Conservation (phyloP, 2,888 invertebrate species). For the Bembecia ichneumoniformis region DNA sequence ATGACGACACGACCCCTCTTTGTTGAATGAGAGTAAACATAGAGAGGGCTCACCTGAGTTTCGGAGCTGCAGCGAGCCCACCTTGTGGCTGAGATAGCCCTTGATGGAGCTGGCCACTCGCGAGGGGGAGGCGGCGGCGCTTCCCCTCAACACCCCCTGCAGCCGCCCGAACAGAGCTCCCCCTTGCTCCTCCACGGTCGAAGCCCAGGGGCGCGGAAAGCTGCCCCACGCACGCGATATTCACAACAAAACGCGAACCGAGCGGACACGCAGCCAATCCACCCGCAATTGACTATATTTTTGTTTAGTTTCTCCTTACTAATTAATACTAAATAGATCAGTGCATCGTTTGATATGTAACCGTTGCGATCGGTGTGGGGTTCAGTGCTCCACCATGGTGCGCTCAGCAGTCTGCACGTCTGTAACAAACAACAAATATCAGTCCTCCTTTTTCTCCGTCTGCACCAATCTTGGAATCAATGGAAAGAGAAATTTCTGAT, state of each 20-base stretch:
- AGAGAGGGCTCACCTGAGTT: conserved; percentile 76
- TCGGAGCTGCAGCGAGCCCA: conserved; percentile 77
- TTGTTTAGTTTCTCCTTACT: too few relatives aligned
- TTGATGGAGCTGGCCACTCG: conserved; percentile 81
- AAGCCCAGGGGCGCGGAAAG: conserved; percentile 29
- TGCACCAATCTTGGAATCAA: too few relatives aligned
- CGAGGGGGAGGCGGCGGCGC: conserved; percentile 78
- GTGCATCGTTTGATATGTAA: conserved; percentile 68
- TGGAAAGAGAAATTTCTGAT: too few relatives aligned
- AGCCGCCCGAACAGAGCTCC: conserved; percentile 76
- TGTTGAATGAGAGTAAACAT: conserved; percentile 42
- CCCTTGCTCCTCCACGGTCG: conserved; percentile 67
- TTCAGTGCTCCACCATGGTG: conserved; percentile 44
- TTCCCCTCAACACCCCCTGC: conserved; percentile 78
- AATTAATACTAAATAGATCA: conserved; percentile 29
- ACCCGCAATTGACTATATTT: background rate
- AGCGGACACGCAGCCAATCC: background rate
- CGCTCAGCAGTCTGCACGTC: conserved; percentile 30
- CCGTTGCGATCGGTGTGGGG: conserved; percentile 19
- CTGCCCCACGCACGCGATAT: conserved; percentile 26
- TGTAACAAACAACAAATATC: conserved; percentile 35
- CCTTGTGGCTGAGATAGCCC: conserved; percentile 79
- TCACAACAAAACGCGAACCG: conserved; percentile 7
- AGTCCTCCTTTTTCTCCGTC: too few relatives aligned
- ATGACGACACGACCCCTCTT: conserved; percentile 29